phyloP scores from a whole-genome alignment of 2,888 invertebrate genomes.

The Brachyopa scutellaris region DNA sequence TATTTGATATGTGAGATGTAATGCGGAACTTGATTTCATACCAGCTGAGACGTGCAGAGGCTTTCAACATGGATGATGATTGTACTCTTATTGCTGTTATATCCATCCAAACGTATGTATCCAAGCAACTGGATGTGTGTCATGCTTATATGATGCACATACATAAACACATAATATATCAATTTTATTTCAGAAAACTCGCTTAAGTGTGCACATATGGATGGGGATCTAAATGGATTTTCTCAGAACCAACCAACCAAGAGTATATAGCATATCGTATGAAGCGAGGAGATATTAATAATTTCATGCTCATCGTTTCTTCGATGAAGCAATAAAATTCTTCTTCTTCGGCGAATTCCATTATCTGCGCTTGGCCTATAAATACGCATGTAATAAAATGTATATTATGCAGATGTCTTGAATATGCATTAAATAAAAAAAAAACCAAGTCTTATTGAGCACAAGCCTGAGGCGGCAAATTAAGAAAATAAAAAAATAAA shows the following conservation, averaged over 20 bases:
- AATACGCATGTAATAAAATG: background rate
- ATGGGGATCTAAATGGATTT: conserved; percentile 1
- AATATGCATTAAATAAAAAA: too few relatives aligned
- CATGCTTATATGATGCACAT: conserved; percentile 4
- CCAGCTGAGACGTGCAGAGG: background rate
- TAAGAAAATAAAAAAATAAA: too few relatives aligned
- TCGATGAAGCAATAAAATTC: conserved; percentile 23
- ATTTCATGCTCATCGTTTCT: conserved; percentile 1
- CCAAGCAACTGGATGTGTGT: conserved; percentile 12
- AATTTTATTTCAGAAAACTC: background rate
- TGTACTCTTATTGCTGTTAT: conserved; percentile 12
- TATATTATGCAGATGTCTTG: background rate
- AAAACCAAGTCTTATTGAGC: too few relatives aligned
- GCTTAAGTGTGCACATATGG: background rate
- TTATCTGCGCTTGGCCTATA: conserved; percentile 29
- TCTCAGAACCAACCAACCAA: background rate
- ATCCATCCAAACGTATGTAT: too few relatives aligned
- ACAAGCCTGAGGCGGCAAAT: too few relatives aligned
- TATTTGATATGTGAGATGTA: background rate
- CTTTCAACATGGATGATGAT: background rate
- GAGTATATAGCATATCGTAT: too few relatives aligned
- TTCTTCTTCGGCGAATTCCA: conserved; percentile 7
- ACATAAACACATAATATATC: background rate
- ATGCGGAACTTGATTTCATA: conserved; percentile 1
- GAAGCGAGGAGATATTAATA: conserved; percentile 3